Conservation (phyloP, 2,797 vertebrate species). For the Microhierax caerulescens region DNA sequence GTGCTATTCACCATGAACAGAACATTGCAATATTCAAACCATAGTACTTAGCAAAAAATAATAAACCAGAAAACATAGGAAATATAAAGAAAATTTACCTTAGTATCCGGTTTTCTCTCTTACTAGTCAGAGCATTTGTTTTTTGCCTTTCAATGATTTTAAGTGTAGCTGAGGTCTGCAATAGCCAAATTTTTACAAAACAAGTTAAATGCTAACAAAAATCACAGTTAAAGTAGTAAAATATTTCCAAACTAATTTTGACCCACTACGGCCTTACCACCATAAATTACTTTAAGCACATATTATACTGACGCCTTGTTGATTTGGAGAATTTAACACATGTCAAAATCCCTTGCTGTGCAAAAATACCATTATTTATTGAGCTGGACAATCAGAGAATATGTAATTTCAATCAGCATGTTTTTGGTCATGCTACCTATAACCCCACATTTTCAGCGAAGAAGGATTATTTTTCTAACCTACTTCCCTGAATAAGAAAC, state of each 20-base stretch:
- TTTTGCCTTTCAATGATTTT: conserved; percentile 66
- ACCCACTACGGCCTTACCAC: background rate
- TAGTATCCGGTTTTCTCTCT: conserved; percentile 58
- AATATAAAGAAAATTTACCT: conserved; percentile 57
- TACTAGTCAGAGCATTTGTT: conserved; percentile 27
- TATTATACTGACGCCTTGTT: background rate
- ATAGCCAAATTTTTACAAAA: conserved; percentile 27
- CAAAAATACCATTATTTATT: background rate
- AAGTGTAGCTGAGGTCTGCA: conserved; percentile 66
- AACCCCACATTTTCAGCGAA: background rate
- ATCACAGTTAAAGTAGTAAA: background rate
- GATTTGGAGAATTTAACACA: background rate
- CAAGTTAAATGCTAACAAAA: conserved; percentile 4
- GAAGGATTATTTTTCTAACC: background rate
- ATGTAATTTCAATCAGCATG: background rate
- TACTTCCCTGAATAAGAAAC: background rate
- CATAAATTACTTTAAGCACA: background rate
- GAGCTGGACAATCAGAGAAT: background rate
- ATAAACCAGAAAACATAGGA: background rate
- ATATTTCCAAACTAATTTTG: background rate
- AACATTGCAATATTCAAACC: background rate
- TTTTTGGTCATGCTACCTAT: background rate
- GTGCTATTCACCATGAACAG: background rate
- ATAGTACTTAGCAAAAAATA: background rate
- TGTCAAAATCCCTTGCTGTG: background rate